Evolutionary conservation across 2,888 invertebrate genomes (phyloP).

Genomic region (Chrysotoxum bicinctum): DNA sequence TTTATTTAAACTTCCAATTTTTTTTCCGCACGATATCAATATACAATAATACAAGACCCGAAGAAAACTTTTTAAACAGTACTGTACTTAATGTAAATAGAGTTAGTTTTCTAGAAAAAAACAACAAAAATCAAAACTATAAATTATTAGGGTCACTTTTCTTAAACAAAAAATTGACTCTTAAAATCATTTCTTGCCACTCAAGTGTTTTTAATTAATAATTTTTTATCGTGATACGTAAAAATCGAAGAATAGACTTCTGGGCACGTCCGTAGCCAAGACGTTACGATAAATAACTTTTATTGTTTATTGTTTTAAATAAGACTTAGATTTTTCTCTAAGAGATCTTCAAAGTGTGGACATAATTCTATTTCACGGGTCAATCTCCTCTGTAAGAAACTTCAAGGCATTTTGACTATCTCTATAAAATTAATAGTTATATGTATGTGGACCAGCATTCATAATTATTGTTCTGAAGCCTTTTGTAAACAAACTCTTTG

Average conservation of each 20-base stretch:
- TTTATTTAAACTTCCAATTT: too few species aligned
- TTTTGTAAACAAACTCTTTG: too few species aligned
- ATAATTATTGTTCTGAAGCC: too few species aligned
- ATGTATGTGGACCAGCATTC: too few species aligned
- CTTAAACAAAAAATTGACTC: conserved; percentile 17
- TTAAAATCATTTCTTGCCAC: conserved; percentile 7
- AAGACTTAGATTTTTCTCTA: neutral
- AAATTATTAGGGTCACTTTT: conserved; percentile 7
- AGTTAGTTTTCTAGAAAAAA: neutral
- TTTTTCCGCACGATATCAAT: too few species aligned
- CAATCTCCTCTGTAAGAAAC: too few species aligned
- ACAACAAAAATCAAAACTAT: neutral
- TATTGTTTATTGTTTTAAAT: neutral
- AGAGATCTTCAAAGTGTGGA: too few species aligned
- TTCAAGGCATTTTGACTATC: too few species aligned
- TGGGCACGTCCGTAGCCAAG: neutral
- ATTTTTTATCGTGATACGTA: neutral
- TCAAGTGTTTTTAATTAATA: conserved; percentile 2
- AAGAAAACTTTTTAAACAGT: neutral
- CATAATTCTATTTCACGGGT: too few species aligned
- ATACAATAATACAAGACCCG: too few species aligned
- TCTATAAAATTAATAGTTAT: too few species aligned
- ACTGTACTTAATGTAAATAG: neutral
- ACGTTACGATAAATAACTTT: neutral
- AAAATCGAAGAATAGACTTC: neutral